These are phyloP conservation scores for Potorous gilbertii DNA, from an alignment of 2,797 vertebrate species.

Conservation along the genomic window DNA sequence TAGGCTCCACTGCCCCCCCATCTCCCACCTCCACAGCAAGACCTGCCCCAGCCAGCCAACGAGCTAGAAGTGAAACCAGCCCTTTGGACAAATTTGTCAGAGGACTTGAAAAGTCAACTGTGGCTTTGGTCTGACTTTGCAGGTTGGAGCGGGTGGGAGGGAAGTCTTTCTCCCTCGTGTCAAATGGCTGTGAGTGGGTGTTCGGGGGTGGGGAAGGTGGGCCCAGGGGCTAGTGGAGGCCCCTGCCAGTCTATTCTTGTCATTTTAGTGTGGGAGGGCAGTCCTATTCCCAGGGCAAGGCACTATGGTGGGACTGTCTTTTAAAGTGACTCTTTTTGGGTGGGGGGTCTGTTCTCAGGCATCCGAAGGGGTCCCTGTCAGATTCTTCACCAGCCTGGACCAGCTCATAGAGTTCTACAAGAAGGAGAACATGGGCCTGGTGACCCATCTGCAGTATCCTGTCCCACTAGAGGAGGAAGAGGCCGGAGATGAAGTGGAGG, in stretches of 20 bases:
- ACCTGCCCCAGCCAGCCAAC: not conserved
- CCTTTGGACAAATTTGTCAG: not conserved
- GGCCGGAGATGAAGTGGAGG: slow-evolving; percentile 87
- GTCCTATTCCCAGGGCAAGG: not conserved
- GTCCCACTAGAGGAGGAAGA: slow-evolving; percentile 93
- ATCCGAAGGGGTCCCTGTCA: slow-evolving; percentile 95
- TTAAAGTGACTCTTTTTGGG: not conserved
- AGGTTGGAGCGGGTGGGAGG: not conserved
- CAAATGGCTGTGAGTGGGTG: not conserved
- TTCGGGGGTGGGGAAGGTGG: not conserved
- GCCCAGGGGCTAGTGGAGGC: not conserved
- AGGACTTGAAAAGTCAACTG: slow-evolving; percentile 9
- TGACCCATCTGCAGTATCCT: slow-evolving; percentile 93
- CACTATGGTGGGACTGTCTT: not conserved
- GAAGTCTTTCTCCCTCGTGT: not conserved
- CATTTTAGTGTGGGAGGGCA: not conserved
- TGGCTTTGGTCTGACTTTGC: not conserved
- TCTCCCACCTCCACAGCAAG: not conserved
- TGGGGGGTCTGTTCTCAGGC: slow-evolving; percentile 86
- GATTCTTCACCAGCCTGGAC: slow-evolving; percentile 90
- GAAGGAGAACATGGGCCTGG: slow-evolving; percentile 95
- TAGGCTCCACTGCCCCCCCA: not conserved
- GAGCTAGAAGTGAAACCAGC: slow-evolving; percentile 40
- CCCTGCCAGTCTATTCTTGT: not conserved
- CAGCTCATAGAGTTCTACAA: slow-evolving; percentile 97